Conservation (phyloP, 2,797 vertebrate species). For the Chelon auratus region DNA sequence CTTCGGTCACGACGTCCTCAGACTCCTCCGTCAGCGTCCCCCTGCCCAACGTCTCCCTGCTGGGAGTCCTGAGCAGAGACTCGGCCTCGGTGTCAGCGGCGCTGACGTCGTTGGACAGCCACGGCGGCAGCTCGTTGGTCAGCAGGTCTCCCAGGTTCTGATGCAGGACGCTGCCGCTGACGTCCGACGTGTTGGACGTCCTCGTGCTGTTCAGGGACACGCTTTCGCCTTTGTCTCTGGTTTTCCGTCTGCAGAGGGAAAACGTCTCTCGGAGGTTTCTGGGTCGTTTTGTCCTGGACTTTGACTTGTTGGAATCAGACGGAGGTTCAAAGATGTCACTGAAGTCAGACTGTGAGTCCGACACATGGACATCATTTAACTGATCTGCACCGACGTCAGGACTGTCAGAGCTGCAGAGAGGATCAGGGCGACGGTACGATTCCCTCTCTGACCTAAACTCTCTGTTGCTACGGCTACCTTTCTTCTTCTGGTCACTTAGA, state of each 20-base stretch:
- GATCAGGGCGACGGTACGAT: too few species aligned
- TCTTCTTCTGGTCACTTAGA: conserved; percentile 26
- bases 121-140: conserved; percentile 74
- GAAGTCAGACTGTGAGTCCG: background rate
- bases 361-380: background rate
- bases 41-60: conserved; percentile 8
- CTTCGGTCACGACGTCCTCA: background rate
- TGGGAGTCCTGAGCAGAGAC: conserved; percentile 39
- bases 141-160: conserved; percentile 56
- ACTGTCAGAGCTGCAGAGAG: too few species aligned
- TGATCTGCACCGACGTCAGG: background rate
- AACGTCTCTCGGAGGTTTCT: conserved; percentile 48
- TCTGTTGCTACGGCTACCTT: background rate
- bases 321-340: background rate
- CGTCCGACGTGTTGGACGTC: background rate
- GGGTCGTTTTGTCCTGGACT: conserved; percentile 6
- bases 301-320: background rate
- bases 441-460: background rate
- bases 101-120: conserved; percentile 59
- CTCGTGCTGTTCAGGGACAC: background rate
- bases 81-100: background rate
- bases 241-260: conserved; percentile 28
- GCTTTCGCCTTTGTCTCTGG: background rate
- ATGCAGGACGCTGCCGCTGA: background rate
- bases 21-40: conserved; percentile 30